A percentile compares a stretch with the other conserved stretches of the same genome.
phyloP scores from a whole-genome alignment of 1,140 invertebrate species.

The Aleiodes sp. region DNA sequence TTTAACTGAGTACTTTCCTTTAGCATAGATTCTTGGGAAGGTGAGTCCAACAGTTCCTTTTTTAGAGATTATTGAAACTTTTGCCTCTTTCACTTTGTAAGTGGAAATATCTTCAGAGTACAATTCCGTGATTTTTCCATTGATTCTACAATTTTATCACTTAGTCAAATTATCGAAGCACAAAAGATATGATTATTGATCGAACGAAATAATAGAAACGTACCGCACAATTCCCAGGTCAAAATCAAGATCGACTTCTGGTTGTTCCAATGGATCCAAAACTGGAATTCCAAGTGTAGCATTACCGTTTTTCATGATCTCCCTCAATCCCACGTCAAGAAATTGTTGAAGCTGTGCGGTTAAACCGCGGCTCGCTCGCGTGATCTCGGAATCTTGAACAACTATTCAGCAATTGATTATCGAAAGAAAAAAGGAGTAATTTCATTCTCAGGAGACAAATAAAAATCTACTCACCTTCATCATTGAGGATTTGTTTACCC shows the following conservation, averaged over 20 bases:
- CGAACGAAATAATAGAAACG: background rate
- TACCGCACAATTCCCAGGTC: background rate
- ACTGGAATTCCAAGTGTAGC: background rate
- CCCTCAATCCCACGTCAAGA: background rate
- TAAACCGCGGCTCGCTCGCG: background rate
- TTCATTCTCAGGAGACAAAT: too few relatives aligned
- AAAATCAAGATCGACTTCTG: background rate
- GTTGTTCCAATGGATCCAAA: slow-evolving; percentile 2
- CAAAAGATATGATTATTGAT: too few relatives aligned
- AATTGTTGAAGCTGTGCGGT: background rate
- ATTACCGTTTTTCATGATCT: slow-evolving; percentile 8
- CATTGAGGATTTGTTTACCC: background rate
- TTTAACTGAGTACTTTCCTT: background rate
- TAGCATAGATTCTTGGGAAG: background rate
- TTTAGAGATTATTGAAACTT: background rate
- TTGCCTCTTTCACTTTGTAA: background rate
- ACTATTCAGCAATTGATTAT: background rate
- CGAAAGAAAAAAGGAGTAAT: too few relatives aligned
- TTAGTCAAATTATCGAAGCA: background rate
- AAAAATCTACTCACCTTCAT: background rate
- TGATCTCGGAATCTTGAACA: background rate
- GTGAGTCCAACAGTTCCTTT: background rate
- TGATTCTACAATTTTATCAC: background rate
- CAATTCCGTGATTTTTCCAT: background rate
- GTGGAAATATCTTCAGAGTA: background rate